Percentiles rank a stretch among this genome's conserved stretches.
phyloP scores from a whole-genome alignment of 2,888 invertebrate species.

The Labia minor region DNA sequence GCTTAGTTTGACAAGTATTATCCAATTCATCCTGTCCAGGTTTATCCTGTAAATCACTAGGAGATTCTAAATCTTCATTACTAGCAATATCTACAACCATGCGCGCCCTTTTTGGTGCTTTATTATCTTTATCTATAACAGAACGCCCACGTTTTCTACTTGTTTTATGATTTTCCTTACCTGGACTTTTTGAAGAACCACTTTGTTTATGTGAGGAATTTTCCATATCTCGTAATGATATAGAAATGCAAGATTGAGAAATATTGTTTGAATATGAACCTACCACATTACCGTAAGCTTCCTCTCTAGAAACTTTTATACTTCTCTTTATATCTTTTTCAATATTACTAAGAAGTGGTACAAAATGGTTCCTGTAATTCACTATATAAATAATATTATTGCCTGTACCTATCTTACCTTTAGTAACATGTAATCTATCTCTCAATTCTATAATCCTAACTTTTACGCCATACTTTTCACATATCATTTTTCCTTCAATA shows the following conservation, averaged over 20 bases:
- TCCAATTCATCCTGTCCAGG: constrained; percentile 21
- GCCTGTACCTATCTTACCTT: constrained; percentile 15
- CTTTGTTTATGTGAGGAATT: constrained; percentile 17
- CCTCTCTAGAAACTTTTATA: constrained; percentile 19
- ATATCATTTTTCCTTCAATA: constrained; percentile 20
- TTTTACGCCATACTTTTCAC: constrained; percentile 17
- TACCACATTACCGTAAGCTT: constrained; percentile 18
- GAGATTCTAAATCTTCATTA: constrained; percentile 24
- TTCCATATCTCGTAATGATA: constrained; percentile 16
- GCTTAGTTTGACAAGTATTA: constrained; percentile 26
- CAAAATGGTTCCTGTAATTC: constrained; percentile 20
- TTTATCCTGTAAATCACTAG: constrained; percentile 14
- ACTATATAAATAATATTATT: constrained; percentile 18
- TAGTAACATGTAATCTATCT: constrained; percentile 19
- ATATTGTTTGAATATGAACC: constrained; percentile 20
- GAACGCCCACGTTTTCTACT: constrained; percentile 27
- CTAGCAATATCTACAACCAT: constrained; percentile 26
- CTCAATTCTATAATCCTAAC: constrained; percentile 15
- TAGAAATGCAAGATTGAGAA: constrained; percentile 18
- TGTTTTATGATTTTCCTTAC: constrained; percentile 16
- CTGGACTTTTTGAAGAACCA: constrained; percentile 16
- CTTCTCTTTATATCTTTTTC: constrained; percentile 16
- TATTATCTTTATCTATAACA: constrained; percentile 27
- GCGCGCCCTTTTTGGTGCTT: constrained; percentile 26
- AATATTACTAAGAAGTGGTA: constrained; percentile 19